Conservation (phyloP, 2,113 vertebrate genomes). For the Dromaius novaehollandiae region DNA sequence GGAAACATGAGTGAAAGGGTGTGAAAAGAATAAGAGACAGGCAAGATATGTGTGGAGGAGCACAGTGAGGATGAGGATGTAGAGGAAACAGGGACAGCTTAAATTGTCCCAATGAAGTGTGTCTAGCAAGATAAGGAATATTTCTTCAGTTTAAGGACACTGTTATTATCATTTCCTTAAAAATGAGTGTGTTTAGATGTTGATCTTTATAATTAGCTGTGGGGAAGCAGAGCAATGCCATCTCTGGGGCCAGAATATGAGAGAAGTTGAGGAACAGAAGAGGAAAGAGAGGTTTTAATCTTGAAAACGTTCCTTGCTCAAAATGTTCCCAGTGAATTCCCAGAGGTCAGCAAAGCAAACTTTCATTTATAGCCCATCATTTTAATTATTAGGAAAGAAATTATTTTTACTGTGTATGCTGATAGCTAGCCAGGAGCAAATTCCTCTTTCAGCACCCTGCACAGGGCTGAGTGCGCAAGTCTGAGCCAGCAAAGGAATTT, state of each 20-base stretch:
- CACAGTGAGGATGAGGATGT: not conserved
- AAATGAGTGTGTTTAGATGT: not conserved
- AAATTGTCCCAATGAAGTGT: not conserved
- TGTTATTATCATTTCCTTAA: not conserved
- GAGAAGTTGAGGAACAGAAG: not conserved
- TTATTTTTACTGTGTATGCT: conserved; percentile 33
- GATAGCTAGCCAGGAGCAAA: conserved; percentile 44
- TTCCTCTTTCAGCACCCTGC: not conserved
- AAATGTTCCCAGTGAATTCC: conserved; percentile 36
- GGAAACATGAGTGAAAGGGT: not conserved
- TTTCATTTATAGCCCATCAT: conserved; percentile 27
- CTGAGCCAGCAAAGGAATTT: not conserved
- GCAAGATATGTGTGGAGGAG: not conserved
- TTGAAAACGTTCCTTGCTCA: conserved; percentile 29
- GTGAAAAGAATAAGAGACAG: not conserved
- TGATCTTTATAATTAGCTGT: not conserved
- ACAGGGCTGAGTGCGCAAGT: not conserved
- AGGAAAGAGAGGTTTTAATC: conserved; percentile 26
- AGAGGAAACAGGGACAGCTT: not conserved
- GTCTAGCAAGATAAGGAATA: not conserved
- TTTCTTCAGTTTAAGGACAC: not conserved
- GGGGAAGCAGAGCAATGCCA: not conserved
- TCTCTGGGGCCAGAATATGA: not conserved
- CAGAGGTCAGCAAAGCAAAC: conserved; percentile 9
- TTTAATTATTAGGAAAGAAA: conserved; percentile 64